Evolutionary conservation across 2,797 vertebrate species (phyloP), one percentile per base, ranked within the genome.

Genomic region (Sebastes steindachneri): DNA sequence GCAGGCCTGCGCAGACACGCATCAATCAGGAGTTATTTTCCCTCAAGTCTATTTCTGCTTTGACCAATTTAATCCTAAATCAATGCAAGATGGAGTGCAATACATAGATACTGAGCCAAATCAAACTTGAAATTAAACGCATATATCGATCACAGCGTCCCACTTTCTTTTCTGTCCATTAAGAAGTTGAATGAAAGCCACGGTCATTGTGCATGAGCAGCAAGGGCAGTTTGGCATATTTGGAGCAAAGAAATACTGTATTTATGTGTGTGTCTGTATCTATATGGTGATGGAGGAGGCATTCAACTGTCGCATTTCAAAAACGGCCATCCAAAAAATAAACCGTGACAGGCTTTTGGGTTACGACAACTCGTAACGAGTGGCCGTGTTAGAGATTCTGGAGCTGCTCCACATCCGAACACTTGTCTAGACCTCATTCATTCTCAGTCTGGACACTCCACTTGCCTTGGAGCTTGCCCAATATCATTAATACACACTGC

Each of bases 1-100:
- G 84, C 51, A 53, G 45, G 75, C 70, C 58, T 62, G 64, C 57
- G 25, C 78, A 68, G 65, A 81, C 79, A 85, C 69, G 65, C 70
- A 86, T 89, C 90, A 83, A 80, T 89, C 89, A 76, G 68, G 33
- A 82, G 82, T 73, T 83, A 67, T 85, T 86, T 86, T 80, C 75
- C 85, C 82, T 72, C 66, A 17, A 80, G 79, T 85, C 83, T 83
- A 87, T 90, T 90, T 87, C 86, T 79, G 80, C 79, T 83, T 80
- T 79, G 71, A 85, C 83, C 83, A 84, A 82, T 85, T 91, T 76
- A 77, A 82, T 83, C 66, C 35, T 2, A 2, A 33, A 91, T 90
- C 88, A 75, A 83, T 86, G 65, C 11, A 33, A 75, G 53, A 68
- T 2, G 63, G 23, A 77, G 63, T 35, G 72, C 53, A 59, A 87